These are phyloP conservation scores for Plectrocnemia conspersa DNA, from an alignment of 1,140 invertebrate genomes.

Conservation along the genomic window DNA sequence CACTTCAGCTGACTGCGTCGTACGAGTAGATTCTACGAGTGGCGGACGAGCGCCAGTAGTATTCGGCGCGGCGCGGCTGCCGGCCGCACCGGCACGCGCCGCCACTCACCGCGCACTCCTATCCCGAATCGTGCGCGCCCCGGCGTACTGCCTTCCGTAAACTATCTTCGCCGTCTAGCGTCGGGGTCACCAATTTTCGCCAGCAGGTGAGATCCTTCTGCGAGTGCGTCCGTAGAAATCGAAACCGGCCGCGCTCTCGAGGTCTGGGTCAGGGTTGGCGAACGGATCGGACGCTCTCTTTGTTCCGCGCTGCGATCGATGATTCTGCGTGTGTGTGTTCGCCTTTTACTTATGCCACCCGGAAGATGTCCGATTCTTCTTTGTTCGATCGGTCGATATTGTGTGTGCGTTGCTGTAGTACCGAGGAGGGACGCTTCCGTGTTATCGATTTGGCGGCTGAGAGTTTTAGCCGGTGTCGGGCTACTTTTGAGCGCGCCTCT, in stretches of 20 bases:
- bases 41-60: slow-evolving; percentile 51
- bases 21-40: too few species aligned
- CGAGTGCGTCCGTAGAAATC: not conserved
- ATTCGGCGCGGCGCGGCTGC: slow-evolving; percentile 43
- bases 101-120: slow-evolving; percentile 39
- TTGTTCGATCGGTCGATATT: too few species aligned
- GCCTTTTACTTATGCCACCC: too few species aligned
- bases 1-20: slow-evolving; percentile 57
- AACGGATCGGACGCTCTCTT: too few species aligned
- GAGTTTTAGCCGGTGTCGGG: too few species aligned
- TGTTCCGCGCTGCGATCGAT: too few species aligned
- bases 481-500: too few species aligned
- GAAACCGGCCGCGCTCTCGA: slow-evolving; percentile 7
- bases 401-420: too few species aligned
- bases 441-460: too few species aligned
- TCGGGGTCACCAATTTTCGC: slow-evolving; percentile 34
- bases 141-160: slow-evolving; percentile 37
- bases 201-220: slow-evolving; percentile 57
- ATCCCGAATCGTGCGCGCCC: slow-evolving; percentile 2
- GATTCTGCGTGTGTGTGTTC: slow-evolving; percentile 59
- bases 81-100: slow-evolving; percentile 39
- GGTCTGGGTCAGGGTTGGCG: slow-evolving; percentile 11
- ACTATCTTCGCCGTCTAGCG: slow-evolving; percentile 33
- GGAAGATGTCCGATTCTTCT: too few species aligned
- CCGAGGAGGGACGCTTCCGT: too few species aligned